phyloP scores from a whole-genome alignment of 2,797 vertebrate genomes.

The Pangasius larnaudii region DNA sequence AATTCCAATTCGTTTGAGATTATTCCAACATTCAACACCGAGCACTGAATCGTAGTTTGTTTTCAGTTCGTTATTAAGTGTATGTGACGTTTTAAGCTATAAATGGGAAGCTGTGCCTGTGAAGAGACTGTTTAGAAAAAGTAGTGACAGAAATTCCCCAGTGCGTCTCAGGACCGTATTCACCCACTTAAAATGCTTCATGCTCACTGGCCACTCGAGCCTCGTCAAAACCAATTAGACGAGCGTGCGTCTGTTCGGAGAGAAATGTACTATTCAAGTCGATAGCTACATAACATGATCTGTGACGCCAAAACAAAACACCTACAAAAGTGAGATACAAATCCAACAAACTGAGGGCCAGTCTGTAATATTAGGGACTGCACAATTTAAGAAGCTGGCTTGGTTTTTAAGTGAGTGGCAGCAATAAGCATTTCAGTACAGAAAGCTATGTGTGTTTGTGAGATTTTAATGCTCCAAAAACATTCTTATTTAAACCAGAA shows the following conservation, averaged over 20 bases:
- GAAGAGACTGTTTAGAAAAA: not conserved
- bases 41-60: not conserved
- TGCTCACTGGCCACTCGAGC: constrained; percentile 1
- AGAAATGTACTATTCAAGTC: not conserved
- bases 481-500: not conserved
- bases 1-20: not conserved
- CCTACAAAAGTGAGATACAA: constrained; percentile 26
- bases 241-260: not conserved
- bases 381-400: not conserved
- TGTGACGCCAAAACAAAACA: constrained; percentile 14
- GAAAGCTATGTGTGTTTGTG: not conserved
- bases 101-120: constrained; percentile 3
- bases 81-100: constrained; percentile 8
- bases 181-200: not conserved
- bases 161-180: not conserved
- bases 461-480: not conserved
- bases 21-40: constrained; percentile 2
- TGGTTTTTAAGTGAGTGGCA: not conserved
- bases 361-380: not conserved
- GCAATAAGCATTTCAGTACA: not conserved
- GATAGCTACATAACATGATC: constrained; percentile 7
- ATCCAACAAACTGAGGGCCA: not conserved
- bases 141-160: not conserved
- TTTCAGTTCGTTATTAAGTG: constrained; percentile 16
- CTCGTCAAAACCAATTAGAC: constrained; percentile 14